Conservation (phyloP, 2,797 vertebrate species). For the Glossophaga mutica region DNA sequence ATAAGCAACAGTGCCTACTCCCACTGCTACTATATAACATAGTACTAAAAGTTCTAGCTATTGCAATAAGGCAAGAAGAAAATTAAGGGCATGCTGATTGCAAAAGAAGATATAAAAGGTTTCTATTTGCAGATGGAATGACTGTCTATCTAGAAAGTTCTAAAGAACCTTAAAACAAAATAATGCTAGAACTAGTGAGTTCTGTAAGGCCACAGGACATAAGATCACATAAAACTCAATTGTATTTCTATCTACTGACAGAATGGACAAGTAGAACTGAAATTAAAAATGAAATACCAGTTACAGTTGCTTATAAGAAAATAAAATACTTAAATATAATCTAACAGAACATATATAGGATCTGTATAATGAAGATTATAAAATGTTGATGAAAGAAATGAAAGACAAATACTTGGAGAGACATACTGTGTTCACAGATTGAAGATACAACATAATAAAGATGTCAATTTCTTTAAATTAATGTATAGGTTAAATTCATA, state of each 20-base stretch:
- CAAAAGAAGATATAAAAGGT: conserved; percentile 23
- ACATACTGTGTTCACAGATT: not conserved
- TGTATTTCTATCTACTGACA: conserved; percentile 5
- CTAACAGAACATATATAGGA: not conserved
- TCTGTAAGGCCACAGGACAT: not conserved
- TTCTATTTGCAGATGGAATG: not conserved
- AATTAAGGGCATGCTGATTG: not conserved
- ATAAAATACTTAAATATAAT: conserved; percentile 11
- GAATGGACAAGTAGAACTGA: not conserved
- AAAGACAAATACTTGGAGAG: not conserved
- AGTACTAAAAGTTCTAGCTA: not conserved
- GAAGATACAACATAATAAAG: conserved; percentile 6
- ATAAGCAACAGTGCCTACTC: not conserved
- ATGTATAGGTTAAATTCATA: conserved; percentile 13
- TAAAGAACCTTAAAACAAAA: conserved; percentile 16
- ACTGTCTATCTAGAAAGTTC: not conserved
- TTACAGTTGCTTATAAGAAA: not conserved
- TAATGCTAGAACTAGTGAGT: not conserved
- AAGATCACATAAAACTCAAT: conserved; percentile 4
- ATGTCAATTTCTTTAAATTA: conserved; percentile 14
- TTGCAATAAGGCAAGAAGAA: conserved; percentile 31
- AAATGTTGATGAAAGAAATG: conserved; percentile 36
- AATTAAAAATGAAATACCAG: conserved; percentile 17
- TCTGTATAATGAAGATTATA: not conserved
- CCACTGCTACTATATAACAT: not conserved